Evolutionary conservation across 2,113 vertebrate species (phyloP).

Genomic region (Synchiropus splendidus): DNA sequence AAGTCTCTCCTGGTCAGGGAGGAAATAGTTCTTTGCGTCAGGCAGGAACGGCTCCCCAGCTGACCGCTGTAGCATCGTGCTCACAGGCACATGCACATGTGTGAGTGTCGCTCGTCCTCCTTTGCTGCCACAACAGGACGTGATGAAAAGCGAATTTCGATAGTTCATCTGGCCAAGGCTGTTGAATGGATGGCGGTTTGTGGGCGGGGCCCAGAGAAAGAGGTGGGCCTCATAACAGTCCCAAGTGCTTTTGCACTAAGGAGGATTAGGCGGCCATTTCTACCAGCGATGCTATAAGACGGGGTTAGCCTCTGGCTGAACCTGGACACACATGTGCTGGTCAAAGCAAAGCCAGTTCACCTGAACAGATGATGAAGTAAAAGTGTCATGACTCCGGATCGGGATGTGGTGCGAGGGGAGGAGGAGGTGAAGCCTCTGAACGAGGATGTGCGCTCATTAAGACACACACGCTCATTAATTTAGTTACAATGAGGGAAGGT

Average conservation of each 20-base stretch:
- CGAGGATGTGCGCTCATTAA: too few relatives aligned
- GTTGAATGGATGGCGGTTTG: not conserved
- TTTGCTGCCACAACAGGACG: too few relatives aligned
- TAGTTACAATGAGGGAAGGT: too few relatives aligned
- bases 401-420: too few relatives aligned
- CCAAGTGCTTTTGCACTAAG: slow-evolving; percentile 66
- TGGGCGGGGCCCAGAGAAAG: slow-evolving; percentile 1
- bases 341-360: not conserved
- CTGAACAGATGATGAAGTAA: slow-evolving; percentile 2
- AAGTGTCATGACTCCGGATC: too few relatives aligned
- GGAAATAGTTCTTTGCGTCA: too few relatives aligned
- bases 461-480: too few relatives aligned
- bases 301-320: slow-evolving; percentile 68
- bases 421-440: not conserved
- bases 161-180: not conserved
- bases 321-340: slow-evolving; percentile 42
- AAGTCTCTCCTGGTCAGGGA: too few relatives aligned
- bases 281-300: slow-evolving; percentile 61
- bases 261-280: slow-evolving; percentile 70
- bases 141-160: too few relatives aligned
- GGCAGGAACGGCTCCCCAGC: not conserved
- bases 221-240: slow-evolving; percentile 56
- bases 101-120: not conserved
- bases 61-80: not conserved
- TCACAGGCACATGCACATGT: not conserved